Conservation (phyloP, 2,797 vertebrate genomes). For the Monodelphis domestica region DNA sequence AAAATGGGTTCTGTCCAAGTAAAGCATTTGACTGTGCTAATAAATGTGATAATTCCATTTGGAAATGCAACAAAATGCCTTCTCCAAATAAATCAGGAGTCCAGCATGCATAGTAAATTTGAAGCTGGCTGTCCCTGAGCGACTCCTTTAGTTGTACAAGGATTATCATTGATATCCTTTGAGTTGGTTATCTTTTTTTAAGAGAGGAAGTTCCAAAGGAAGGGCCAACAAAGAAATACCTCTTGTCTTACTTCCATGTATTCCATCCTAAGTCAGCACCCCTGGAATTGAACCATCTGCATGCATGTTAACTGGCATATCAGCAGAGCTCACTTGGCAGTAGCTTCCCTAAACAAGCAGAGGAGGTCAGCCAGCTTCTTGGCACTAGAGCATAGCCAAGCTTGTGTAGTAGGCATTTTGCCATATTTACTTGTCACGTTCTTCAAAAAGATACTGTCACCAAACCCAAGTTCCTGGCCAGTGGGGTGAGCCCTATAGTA, state of each 20-base stretch:
- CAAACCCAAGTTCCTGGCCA: not conserved
- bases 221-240: not conserved
- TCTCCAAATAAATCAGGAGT: slow-evolving; percentile 42
- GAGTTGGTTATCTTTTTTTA: slow-evolving; percentile 24
- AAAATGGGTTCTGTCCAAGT: slow-evolving; percentile 69
- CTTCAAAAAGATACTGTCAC: not conserved
- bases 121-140: slow-evolving; percentile 45
- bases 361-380: not conserved
- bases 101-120: slow-evolving; percentile 30
- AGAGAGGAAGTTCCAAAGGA: slow-evolving; percentile 36
- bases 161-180: not conserved
- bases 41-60: slow-evolving; percentile 71
- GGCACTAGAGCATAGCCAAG: not conserved
- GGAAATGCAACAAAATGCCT: slow-evolving; percentile 55
- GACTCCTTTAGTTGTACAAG: not conserved
- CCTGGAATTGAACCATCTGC: not conserved
- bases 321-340: not conserved
- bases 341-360: not conserved
- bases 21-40: slow-evolving; percentile 63
- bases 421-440: accelerated
- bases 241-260: not conserved
- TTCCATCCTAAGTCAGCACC: not conserved
- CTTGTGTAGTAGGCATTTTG: not conserved
- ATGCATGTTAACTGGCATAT: not conserved
- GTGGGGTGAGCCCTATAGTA: too few relatives aligned